A percentile compares a stretch with the other conserved stretches of the same genome.
These are phyloP conservation scores for Tethea ocularis DNA, from an alignment of 2,888 invertebrate genomes.

Conservation along the genomic window DNA sequence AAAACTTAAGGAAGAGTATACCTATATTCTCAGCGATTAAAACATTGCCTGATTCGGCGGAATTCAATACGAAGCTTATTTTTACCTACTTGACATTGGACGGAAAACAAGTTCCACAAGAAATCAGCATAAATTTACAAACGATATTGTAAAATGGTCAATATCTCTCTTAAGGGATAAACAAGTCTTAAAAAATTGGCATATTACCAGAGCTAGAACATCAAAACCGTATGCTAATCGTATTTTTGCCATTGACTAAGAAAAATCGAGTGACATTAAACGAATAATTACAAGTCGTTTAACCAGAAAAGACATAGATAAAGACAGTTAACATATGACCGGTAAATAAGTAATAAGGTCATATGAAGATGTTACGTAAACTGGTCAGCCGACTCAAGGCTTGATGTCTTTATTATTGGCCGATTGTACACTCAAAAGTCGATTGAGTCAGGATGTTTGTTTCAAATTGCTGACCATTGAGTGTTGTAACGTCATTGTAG, in stretches of 20 bases:
- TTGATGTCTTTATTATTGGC: constrained; percentile 5
- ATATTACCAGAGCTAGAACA: not conserved
- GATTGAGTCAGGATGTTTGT: constrained; percentile 2
- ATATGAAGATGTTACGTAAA: constrained; percentile 4
- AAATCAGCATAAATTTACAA: not conserved
- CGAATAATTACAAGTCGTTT: too few relatives aligned
- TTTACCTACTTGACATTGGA: constrained; percentile 2
- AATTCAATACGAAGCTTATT: not conserved
- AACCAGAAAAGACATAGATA: not conserved
- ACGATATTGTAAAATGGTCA: not conserved
- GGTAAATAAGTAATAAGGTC: constrained; percentile 5
- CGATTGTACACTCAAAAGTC: not conserved
- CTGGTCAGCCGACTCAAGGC: not conserved
- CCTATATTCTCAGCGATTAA: not conserved
- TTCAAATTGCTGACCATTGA: constrained; percentile 8
- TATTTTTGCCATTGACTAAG: too few relatives aligned
- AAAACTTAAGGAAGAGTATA: not conserved
- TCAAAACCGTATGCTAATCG: not conserved
- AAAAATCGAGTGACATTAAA: too few relatives aligned
- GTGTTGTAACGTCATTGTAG: constrained; percentile 16
- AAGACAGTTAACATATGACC: not conserved
- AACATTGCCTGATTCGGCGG: not conserved
- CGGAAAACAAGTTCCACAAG: constrained; percentile 2
- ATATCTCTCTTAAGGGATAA: not conserved
- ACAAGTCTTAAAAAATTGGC: not conserved